Conservation (phyloP, 2,113 vertebrate genomes). For the Percopsis transmontana region DNA sequence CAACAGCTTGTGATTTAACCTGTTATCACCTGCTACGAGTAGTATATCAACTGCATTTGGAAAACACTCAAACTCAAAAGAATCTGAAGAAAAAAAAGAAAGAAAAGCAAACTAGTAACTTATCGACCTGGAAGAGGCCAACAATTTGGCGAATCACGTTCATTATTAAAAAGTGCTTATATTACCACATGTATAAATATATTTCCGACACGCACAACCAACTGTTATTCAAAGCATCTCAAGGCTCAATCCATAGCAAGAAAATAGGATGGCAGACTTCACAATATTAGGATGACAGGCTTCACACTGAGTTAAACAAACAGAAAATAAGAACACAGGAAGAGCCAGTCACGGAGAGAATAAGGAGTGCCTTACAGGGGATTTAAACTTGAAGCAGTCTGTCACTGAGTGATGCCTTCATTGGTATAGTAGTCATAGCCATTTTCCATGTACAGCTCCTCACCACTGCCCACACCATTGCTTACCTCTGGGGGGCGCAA, state of each 20-base stretch:
- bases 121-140: slow-evolving; percentile 32
- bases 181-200: slow-evolving; percentile 20
- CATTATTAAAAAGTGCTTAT: slow-evolving; percentile 55
- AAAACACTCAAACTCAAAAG: slow-evolving; percentile 27
- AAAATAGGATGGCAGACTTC: background rate
- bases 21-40: slow-evolving; percentile 19
- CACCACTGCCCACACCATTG: slow-evolving; percentile 81
- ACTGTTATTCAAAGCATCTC: background rate
- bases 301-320: background rate
- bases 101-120: slow-evolving; percentile 21
- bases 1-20: slow-evolving; percentile 14
- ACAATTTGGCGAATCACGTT: slow-evolving; percentile 44
- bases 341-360: background rate
- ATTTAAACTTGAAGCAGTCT: slow-evolving; percentile 1
- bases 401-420: slow-evolving; percentile 71
- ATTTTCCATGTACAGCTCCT: slow-evolving; percentile 84
- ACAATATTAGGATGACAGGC: slow-evolving; percentile 2
- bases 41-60: slow-evolving; percentile 42
- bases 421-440: slow-evolving; percentile 84
- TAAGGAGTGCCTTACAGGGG: slow-evolving; percentile 11
- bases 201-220: slow-evolving; percentile 26
- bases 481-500: slow-evolving; percentile 85
- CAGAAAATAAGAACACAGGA: slow-evolving; percentile 1
- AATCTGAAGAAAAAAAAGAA: slow-evolving; percentile 9
- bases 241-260: slow-evolving; percentile 26